Conservation (phyloP, 2,797 vertebrate genomes). For the Coregonus sp. region DNA sequence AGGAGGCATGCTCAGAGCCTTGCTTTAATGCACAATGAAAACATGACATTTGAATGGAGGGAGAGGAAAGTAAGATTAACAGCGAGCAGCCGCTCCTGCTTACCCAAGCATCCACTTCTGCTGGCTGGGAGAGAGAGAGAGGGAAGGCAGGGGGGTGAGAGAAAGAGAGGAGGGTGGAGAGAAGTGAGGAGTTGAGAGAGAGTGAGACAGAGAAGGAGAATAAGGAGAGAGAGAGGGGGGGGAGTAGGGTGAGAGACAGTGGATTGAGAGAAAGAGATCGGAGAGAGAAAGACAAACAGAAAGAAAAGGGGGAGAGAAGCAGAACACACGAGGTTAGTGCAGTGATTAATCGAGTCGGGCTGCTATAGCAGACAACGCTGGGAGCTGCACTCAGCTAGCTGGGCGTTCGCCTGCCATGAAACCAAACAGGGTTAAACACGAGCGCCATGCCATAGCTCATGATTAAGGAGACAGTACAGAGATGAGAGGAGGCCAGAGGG, state of each 20-base stretch:
- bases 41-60: constrained; percentile 83
- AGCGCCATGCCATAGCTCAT: neutral
- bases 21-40: constrained; percentile 81
- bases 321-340: no score
- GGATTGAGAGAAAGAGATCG: neutral
- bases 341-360: neutral
- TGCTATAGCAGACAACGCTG: neutral
- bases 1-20: constrained; percentile 69
- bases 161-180: constrained; percentile 23
- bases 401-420: neutral
- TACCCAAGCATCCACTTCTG: constrained; percentile 84
- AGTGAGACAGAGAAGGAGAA: neutral
- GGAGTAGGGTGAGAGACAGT: neutral
- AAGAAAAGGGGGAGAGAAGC: neutral
- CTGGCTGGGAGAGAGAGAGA: constrained; percentile 69
- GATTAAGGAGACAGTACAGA: neutral
- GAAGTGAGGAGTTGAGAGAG: neutral
- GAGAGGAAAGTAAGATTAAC: constrained; percentile 27
- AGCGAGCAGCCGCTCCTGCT: constrained; percentile 63
- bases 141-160: neutral
- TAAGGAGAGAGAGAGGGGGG: neutral
- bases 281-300: neutral
- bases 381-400: neutral
- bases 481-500: neutral
- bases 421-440: neutral